A percentile compares a stretch with the other conserved stretches of the same genome.
Evolutionary conservation across 2,113 vertebrate genomes (phyloP).

Genomic region (Rhinoderma darwinii): DNA sequence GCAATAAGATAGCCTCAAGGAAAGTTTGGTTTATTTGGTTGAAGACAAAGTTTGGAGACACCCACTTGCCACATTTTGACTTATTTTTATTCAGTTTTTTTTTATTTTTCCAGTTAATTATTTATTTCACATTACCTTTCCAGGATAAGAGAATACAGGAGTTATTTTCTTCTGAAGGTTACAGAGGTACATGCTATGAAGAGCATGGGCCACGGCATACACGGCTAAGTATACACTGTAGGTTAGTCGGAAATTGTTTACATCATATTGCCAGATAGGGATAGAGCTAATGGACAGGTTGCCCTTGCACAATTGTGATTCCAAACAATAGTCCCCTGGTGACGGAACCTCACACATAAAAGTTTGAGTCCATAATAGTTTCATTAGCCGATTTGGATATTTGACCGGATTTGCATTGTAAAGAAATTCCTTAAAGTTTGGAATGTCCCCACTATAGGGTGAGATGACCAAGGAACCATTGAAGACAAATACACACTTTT

Average conservation of each 20-base stretch:
- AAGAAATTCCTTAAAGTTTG: conserved; percentile 18
- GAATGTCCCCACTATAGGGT: conserved; percentile 5
- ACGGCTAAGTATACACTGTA: conserved; percentile 16
- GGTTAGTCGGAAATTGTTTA: neutral
- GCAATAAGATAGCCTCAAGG: too few species aligned
- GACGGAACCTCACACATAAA: too few species aligned
- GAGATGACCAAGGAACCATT: conserved; percentile 19
- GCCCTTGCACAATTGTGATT: neutral
- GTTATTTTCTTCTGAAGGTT: neutral
- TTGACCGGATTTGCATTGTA: neutral
- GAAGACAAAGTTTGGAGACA: too few species aligned
- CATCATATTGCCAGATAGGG: neutral
- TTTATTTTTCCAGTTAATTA: too few species aligned
- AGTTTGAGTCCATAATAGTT: too few species aligned
- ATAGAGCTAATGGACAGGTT: neutral
- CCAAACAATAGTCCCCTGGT: too few species aligned
- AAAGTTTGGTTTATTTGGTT: too few species aligned
- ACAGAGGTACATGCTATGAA: conserved; percentile 5
- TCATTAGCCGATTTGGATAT: too few species aligned
- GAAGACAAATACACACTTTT: neutral
- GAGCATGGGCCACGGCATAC: neutral
- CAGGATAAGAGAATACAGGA: too few species aligned
- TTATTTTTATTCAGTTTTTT: too few species aligned
- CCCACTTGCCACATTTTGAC: too few species aligned
- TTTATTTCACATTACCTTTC: too few species aligned